These are phyloP conservation scores for Notospermus geniculatus DNA, from an alignment of 1,140 invertebrate species.

Conservation along the genomic window DNA sequence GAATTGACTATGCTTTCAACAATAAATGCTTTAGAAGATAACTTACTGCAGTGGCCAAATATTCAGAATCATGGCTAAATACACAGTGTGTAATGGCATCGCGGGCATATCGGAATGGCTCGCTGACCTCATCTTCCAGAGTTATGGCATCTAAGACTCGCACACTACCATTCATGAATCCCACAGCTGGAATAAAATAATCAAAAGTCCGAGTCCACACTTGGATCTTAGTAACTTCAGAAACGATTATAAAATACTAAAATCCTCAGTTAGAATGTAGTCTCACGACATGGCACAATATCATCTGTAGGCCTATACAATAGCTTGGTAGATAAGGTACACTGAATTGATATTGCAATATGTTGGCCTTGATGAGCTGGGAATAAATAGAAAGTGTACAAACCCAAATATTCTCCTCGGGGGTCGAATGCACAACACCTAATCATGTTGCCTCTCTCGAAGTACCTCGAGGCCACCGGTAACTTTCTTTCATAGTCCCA, in stretches of 20 bases:
- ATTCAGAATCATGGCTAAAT: constrained; percentile 52
- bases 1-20: too few relatives aligned
- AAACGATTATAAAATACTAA: background rate
- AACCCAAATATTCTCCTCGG: constrained; percentile 48
- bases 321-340: too few relatives aligned
- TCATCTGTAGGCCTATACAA: too few relatives aligned
- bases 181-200: constrained; percentile 47
- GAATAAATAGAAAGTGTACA: background rate
- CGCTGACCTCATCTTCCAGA: constrained; percentile 41
- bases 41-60: constrained; percentile 53
- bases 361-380: too few relatives aligned
- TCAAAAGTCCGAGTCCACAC: constrained; percentile 11
- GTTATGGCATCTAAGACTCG: constrained; percentile 51
- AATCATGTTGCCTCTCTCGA: constrained; percentile 44
- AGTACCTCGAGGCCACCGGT: constrained; percentile 38
- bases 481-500: constrained; percentile 56
- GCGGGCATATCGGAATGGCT: constrained; percentile 48
- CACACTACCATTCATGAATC: constrained; percentile 53
- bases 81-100: constrained; percentile 53
- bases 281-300: background rate
- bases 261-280: background rate
- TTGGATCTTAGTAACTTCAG: constrained; percentile 6
- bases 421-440: constrained; percentile 46
- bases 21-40: too few relatives aligned
- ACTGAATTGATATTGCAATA: too few relatives aligned